A percentile compares a stretch with the other conserved stretches of the same genome.
These are phyloP conservation scores for Lomographa bimaculata DNA, from an alignment of 2,888 invertebrate species.

Conservation along the genomic window DNA sequence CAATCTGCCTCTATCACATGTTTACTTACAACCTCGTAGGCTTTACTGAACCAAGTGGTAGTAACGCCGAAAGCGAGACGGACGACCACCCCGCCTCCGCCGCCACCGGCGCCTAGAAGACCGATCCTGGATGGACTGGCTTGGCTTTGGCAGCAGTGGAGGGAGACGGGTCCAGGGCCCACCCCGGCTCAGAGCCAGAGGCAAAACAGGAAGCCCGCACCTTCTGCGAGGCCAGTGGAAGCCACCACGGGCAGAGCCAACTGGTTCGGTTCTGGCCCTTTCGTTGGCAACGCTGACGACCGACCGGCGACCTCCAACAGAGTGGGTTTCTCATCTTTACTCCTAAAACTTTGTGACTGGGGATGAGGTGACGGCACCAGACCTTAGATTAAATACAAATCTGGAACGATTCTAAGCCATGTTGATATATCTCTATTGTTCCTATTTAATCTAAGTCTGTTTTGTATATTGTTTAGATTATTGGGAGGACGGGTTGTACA, in stretches of 20 bases:
- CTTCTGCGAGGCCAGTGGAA: constrained; percentile 52
- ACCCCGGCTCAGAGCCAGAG: constrained; percentile 44
- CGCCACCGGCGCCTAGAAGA: constrained; percentile 68
- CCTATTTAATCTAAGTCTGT: constrained; percentile 71
- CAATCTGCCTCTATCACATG: constrained; percentile 33
- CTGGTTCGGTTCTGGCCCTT: constrained; percentile 79
- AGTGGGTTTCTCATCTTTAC: constrained; percentile 79
- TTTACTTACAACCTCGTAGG: constrained; percentile 76
- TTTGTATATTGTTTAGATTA: constrained; percentile 48
- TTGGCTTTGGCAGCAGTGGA: constrained; percentile 84
- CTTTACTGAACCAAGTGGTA: constrained; percentile 83
- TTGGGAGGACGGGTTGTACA: constrained; percentile 50
- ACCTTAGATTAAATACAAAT: constrained; percentile 67
- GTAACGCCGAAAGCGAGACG: constrained; percentile 78
- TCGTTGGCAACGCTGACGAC: constrained; percentile 76
- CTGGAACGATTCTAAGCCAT: constrained; percentile 32
- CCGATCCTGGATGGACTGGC: constrained; percentile 82
- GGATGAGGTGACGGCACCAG: constrained; percentile 69
- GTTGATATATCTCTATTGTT: constrained; percentile 43
- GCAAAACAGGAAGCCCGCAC: constrained; percentile 40
- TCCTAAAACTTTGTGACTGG: constrained; percentile 75
- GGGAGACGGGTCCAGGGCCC: constrained; percentile 75
- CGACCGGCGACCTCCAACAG: constrained; percentile 65
- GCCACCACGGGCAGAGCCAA: constrained; percentile 63
- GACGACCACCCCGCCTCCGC: constrained; percentile 63